Evolutionary conservation across 2,888 invertebrate species (phyloP).

Genomic region (Argynnis bischoffii): DNA sequence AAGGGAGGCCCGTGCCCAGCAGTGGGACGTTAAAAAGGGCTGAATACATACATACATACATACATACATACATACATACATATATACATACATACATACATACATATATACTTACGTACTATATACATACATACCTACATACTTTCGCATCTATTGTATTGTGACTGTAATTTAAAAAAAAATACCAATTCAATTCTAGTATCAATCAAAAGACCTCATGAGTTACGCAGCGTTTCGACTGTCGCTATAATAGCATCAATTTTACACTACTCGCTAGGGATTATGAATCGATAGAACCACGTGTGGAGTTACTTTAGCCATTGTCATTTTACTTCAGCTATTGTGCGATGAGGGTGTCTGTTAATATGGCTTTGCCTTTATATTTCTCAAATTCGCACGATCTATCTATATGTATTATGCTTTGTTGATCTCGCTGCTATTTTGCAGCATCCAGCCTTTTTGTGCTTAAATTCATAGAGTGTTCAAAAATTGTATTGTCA

Average conservation of each 20-base stretch:
- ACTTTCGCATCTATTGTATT: too few relatives aligned
- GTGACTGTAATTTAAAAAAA: not conserved
- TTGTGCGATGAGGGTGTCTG: conserved; percentile 9
- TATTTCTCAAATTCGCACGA: conserved; percentile 4
- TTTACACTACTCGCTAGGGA: conserved; percentile 56
- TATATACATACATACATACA: too few relatives aligned
- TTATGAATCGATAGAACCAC: conserved; percentile 36
- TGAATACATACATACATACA: too few relatives aligned
- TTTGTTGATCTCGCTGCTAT: too few relatives aligned
- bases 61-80: too few relatives aligned
- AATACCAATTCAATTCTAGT: not conserved
- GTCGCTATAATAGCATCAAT: conserved; percentile 65
- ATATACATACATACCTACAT: too few relatives aligned
- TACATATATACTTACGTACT: too few relatives aligned
- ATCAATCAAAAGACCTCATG: not conserved
- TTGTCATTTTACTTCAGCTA: conserved; percentile 21
- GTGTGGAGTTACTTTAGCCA: conserved; percentile 11
- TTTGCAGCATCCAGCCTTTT: too few relatives aligned
- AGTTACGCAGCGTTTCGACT: conserved; percentile 25
- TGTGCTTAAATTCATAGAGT: too few relatives aligned
- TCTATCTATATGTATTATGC: not conserved
- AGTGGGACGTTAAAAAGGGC: too few relatives aligned
- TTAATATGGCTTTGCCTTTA: conserved; percentile 13
- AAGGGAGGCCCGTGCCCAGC: too few relatives aligned
- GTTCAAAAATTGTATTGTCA: too few relatives aligned